phyloP scores from a whole-genome alignment of 1,140 invertebrate species.

The Prorops nasuta region DNA sequence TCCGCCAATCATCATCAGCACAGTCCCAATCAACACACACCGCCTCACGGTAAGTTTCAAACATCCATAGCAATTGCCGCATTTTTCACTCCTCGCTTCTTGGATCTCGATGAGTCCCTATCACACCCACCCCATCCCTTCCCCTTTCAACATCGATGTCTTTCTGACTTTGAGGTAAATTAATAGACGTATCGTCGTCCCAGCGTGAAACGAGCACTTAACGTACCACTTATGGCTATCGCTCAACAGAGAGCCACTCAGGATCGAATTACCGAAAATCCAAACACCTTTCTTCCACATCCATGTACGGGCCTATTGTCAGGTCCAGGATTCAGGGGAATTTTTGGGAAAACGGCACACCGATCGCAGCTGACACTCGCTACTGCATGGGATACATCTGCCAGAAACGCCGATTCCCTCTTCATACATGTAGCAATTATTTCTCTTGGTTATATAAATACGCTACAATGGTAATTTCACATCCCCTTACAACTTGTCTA shows the following conservation, averaged over 20 bases:
- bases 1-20: conserved; percentile 50
- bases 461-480: no score
- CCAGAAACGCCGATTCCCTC: no score
- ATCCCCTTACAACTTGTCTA: no score
- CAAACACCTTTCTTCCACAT: conserved; percentile 33
- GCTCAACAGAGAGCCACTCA: conserved; percentile 52
- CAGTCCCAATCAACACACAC: conserved; percentile 50
- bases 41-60: conserved; percentile 45
- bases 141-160: no score
- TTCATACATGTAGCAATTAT: no score
- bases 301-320: conserved; percentile 12
- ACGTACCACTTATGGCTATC: conserved; percentile 47
- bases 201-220: conserved; percentile 55
- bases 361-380: background rate
- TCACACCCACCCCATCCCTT: no score
- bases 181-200: conserved; percentile 50
- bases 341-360: conserved; percentile 26
- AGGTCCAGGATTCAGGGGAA: conserved; percentile 26
- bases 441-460: no score
- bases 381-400: no score
- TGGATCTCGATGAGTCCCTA: no score
- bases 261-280: conserved; percentile 57
- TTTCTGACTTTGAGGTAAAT: no score
- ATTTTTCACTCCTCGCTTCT: no score
- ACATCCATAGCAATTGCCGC: no score